Conservation (phyloP, 2,797 vertebrate genomes). For the Taenioides sp. region DNA sequence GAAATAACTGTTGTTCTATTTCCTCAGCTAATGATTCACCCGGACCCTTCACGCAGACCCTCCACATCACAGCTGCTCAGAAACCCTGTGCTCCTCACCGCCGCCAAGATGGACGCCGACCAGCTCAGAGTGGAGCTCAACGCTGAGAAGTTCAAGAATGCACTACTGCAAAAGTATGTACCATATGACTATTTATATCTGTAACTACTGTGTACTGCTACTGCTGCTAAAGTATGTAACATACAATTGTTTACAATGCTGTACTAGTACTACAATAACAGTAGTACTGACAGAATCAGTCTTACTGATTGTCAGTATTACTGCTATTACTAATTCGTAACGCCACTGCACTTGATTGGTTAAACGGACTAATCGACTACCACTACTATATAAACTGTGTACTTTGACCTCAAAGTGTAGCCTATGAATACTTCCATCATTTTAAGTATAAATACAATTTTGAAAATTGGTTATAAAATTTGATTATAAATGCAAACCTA, state of each 20-base stretch:
- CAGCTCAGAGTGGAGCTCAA: constrained; percentile 96
- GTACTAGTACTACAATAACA: no score
- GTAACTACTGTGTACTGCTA: background rate
- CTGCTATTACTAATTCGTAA: background rate
- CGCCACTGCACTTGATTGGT: no score
- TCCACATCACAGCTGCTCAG: constrained; percentile 88
- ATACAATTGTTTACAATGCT: no score
- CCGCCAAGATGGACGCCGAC: constrained; percentile 91
- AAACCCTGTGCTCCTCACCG: constrained; percentile 90
- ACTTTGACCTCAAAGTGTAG: no score
- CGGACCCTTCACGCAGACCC: constrained; percentile 87
- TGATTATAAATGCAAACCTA: no score
- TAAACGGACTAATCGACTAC: no score
- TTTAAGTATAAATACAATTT: no score
- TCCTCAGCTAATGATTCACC: constrained; percentile 90
- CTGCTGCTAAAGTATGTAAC: background rate
- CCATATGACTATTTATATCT: background rate
- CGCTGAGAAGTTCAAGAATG: constrained; percentile 97
- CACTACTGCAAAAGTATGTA: constrained; percentile 93
- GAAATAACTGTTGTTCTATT: no score
- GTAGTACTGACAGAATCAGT: background rate
- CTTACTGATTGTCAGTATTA: background rate
- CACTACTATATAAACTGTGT: no score
- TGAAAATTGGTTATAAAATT: no score
- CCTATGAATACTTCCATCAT: no score